Evolutionary conservation across 2,888 invertebrate genomes (phyloP), one percentile per base, ranked within the genome.

Genomic region (Eupsilia transversa): DNA sequence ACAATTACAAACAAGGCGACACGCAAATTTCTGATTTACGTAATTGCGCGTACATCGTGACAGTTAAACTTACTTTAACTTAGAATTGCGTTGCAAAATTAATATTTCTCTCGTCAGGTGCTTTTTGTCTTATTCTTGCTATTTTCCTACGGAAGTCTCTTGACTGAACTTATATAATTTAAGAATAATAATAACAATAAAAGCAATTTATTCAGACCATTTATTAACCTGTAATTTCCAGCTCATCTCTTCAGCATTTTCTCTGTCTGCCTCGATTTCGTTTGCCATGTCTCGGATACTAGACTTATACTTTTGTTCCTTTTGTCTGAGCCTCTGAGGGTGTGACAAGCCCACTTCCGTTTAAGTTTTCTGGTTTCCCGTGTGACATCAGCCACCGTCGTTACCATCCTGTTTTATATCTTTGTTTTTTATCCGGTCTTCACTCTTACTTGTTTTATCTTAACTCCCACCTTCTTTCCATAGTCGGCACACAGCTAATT

Each of bases 11-110:
- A 82, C 71, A 68, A 79, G 63, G 72, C 63, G 56, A 81, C 79
- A 78, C 67, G 74, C 69, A 78, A 86, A 83, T 86, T 72, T 74
- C 63, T 59, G 63, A 74, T 77, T 77, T 73, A 49, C 23, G 33
- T 82, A 64, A 73, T 41, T 60, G 64, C n/a, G 27, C 60, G 63
- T 49, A 59, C 61, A 68, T 63, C 30, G 49, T 30, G 68, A 61
- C 68, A 35, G 33, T 65, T 38, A n/a, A 76, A 79, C 63, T 56
- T 68, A 59, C 61, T 66, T 61, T n/a, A 61, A 75, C 64, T 73
- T 74, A 72, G 46, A 79, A 71, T 79, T 59, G 14, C 49, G 30
- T 60, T 68, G 27, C 61, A 60, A 73, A 75, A 79, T 82, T 70
- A 71, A 68, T 41, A 79, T 68, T 65, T 64, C 23, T 69, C 9